Evolutionary conservation across 2,113 vertebrate species (phyloP).

Genomic region (Pterophyllum scalare): DNA sequence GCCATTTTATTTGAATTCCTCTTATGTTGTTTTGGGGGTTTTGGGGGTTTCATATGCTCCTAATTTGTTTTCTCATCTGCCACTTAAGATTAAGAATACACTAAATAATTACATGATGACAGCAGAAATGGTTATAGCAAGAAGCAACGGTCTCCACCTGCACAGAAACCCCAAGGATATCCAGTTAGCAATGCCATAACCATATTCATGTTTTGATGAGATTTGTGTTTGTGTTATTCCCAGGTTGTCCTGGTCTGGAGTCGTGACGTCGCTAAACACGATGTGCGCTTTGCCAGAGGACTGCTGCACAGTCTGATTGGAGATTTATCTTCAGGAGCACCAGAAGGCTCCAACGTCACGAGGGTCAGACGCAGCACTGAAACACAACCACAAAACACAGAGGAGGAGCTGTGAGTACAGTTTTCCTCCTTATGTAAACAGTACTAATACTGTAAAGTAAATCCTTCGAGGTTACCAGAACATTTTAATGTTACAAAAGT

Average conservation of each 20-base stretch:
- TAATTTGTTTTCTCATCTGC: conserved; percentile 16
- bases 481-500: not conserved
- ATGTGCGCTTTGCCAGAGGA: conserved; percentile 62
- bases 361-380: conserved; percentile 48
- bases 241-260: conserved; percentile 76
- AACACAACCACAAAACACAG: conserved; percentile 51
- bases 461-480: not conserved
- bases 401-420: conserved; percentile 77
- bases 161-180: conserved; percentile 19
- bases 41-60: not conserved
- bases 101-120: conserved; percentile 18
- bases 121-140: conserved; percentile 30
- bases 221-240: conserved; percentile 8
- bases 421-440: not conserved
- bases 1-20: not conserved
- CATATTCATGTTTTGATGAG: conserved; percentile 39
- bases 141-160: conserved; percentile 21
- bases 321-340: not conserved
- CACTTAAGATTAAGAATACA: not conserved
- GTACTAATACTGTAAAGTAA: not conserved
- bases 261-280: conserved; percentile 59
- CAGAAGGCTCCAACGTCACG: not conserved
- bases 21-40: not conserved
- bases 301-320: conserved; percentile 63
- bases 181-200: conserved; percentile 41